Evolutionary conservation across 2,888 invertebrate species (phyloP), one percentile per base, ranked within the genome.

Genomic region (Nemotelus nigrinus): DNA sequence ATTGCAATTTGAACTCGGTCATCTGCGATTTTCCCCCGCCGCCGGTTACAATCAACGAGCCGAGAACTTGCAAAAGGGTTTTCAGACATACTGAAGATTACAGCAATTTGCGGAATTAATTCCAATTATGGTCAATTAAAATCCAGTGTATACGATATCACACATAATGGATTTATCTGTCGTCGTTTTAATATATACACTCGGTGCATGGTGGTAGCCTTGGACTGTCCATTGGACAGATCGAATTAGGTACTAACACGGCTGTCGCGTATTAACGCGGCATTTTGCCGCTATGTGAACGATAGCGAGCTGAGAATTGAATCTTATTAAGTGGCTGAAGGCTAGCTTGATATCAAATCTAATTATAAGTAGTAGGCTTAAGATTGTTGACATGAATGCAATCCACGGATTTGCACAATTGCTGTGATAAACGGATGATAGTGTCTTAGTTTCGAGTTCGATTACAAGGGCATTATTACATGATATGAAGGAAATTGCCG

Each of bases 121-220:
- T 80, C 80, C 80, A 81, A 81, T 81, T 81, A 81, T 80, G 80
- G 80, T 80, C 81, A 81, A 81, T 81, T 81, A 81, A 80, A 80
- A 79, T 81, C 79, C 80, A 80, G 80, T 81, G 76, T 50, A 76
- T 53, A 47, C 65, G 76, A 65, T 65, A 55, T 55, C 57, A 50
- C 55, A 64, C 25, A 57, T 67, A 67, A 67, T 76, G 67, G 76
- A 76, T 76, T 76, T 76, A 65, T 76, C 68, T 76, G 76, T 76
- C 76, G 76, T 65, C 64, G 39, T 10, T 5, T 57, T 3, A 57
- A 57, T 57, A 58, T n/a, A 5, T n/a, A n/a, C 25, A 58, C 58
- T n/a, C 58, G 7, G 5, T 8, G 8, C 39, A 39, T 43, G 8
- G 41, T 43, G 43, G 41, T 39, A 43, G 43, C 43, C 5, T 39